Evolutionary conservation across 2,888 invertebrate genomes (phyloP).

Genomic region (Coenonympha glycerion): DNA sequence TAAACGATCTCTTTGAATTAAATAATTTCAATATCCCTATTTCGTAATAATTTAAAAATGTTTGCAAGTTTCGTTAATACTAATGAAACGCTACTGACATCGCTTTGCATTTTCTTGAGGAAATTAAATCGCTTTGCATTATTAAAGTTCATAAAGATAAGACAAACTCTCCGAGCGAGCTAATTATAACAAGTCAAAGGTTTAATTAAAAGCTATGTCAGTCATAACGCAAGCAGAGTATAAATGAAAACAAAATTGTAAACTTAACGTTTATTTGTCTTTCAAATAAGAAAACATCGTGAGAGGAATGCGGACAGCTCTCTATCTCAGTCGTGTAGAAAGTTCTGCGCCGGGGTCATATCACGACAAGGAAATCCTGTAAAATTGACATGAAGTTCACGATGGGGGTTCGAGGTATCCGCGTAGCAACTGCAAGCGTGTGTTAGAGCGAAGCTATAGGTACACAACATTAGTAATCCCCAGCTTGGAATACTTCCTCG

Average conservation of each 20-base stretch:
- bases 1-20: background rate
- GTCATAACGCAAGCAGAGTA: conserved; percentile 46
- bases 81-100: conserved; percentile 27
- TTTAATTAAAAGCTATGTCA: conserved; percentile 22
- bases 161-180: conserved; percentile 2
- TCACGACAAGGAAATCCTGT: conserved; percentile 71
- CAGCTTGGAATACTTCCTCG: conserved; percentile 81
- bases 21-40: background rate
- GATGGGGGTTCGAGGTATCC: conserved; percentile 50
- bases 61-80: background rate
- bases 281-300: conserved; percentile 53
- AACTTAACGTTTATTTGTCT: conserved; percentile 68
- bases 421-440: conserved; percentile 64
- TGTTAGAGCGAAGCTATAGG: conserved; percentile 72
- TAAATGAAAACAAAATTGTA: conserved; percentile 42
- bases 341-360: conserved; percentile 36
- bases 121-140: conserved; percentile 35
- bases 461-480: conserved; percentile 66
- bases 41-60: background rate
- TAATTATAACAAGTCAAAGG: conserved; percentile 7
- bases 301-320: conserved; percentile 68
- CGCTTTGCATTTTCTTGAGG: conserved; percentile 33
- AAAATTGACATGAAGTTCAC: conserved; percentile 69
- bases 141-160: conserved; percentile 12
- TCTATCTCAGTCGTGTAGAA: conserved; percentile 39